Evolutionary conservation across 2,113 vertebrate species (phyloP), one percentile per base, ranked within the genome.

Genomic region (Platysteira castanea): DNA sequence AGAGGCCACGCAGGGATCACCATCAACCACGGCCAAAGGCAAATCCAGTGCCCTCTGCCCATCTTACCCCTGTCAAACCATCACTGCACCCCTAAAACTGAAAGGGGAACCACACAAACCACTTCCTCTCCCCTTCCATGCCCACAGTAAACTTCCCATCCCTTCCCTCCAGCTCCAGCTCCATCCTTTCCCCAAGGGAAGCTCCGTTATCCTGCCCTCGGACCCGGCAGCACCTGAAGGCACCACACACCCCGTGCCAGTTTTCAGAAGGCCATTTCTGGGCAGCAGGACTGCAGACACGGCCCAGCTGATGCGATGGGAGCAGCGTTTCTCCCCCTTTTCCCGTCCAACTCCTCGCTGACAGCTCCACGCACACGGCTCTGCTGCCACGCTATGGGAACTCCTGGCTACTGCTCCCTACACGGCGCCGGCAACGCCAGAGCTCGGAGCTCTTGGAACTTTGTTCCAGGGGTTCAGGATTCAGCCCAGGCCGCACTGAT

Each of bases 381-480:
- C 97, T 98, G 87, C 97, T 98, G 98, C 98, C 98, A 98, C 98
- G 88, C 98, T 37, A 98, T 95, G 98, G 98, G 96, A 95, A 39
- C 94, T 70, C 5, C 3, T 7, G 84, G 98, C 90, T 94, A 98
- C 93, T 97, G 52, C 97, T 90, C 50, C 74, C 81, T 7, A 2
- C 74, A 22, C 68, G 64, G 10, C 37, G 60, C 52, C 7, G 5
- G n/a, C 7, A 69, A 14, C 26, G 26, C 60, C 20, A 27, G 3
- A 78, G 80, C 35, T 15, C 2, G n/a, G 85, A 91, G 44, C 47
- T 54, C 76, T 5, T 2, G 44, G 56, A 91, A 92, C 79, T 84
- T 65, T 37, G 61, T 64, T 52, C 67, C 61, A 9, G 16, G 30
- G 54, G 28, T 22, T 44, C 33, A 10, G 1, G 2, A 5, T 41